These are phyloP conservation scores for Myodes glareolus DNA, from an alignment of 2,113 vertebrate species.

Conservation along the genomic window DNA sequence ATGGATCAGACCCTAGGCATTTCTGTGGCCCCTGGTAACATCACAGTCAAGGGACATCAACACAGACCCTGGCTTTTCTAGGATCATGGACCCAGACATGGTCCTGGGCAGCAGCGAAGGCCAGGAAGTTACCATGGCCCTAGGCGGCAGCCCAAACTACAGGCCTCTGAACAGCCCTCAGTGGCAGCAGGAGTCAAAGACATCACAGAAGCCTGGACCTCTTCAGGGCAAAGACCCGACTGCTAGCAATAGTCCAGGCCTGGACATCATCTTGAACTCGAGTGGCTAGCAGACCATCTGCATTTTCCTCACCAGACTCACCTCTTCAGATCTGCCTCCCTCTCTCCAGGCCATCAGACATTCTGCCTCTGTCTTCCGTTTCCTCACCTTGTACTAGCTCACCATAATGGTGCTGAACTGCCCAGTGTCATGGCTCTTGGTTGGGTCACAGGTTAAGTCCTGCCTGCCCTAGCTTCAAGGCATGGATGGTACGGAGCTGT, in stretches of 20 bases:
- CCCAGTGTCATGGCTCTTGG: not conserved
- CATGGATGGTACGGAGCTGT: not conserved
- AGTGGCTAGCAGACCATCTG: not conserved
- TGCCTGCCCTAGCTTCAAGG: not conserved
- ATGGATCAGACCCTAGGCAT: not conserved
- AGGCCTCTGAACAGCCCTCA: not conserved
- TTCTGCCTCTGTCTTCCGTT: not conserved
- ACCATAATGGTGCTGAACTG: not conserved
- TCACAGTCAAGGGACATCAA: not conserved
- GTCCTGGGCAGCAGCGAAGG: accelerated
- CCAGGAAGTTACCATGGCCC: not conserved
- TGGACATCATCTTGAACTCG: not conserved
- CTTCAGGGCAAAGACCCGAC: not conserved
- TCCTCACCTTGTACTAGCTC: not conserved
- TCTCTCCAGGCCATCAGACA: not conserved
- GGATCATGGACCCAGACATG: not conserved
- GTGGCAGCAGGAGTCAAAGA: not conserved
- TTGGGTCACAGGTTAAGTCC: not conserved
- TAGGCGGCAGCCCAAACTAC: not conserved
- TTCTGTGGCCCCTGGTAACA: not conserved
- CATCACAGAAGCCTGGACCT: accelerated
- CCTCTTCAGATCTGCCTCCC: not conserved
- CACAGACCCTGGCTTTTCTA: not conserved
- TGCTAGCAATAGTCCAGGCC: not conserved
- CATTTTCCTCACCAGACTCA: not conserved